Evolutionary conservation across 2,888 invertebrate species (phyloP), one percentile per base, ranked within the genome.

Genomic region (Drosophila lutescens): DNA sequence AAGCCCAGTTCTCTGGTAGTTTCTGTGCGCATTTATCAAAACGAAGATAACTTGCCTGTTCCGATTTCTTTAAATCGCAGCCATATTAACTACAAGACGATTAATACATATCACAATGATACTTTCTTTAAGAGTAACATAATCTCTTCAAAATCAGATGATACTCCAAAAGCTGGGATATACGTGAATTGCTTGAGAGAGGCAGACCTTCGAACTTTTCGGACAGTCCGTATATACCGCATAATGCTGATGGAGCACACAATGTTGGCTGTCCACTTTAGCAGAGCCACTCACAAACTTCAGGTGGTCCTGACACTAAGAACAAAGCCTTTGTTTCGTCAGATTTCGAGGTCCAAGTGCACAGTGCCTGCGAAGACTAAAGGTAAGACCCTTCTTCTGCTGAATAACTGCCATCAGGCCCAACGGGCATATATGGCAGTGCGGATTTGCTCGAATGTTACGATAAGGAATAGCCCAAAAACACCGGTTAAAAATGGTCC

Each of bases 191-290:
- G 49, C 12, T 7, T 58, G n/a, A 20, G 7, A 26, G 3, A 4
- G 0, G 72, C 44, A 2, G 15, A 0, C 0, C 13, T 89, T 12
- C 0, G 4, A 0, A 36, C 46, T 0, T 58, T 57, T 17, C 44
- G 67, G 13, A 20, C 72, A 1, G 13, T 81, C 1, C 53, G 36
- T 1, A 26, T 77, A 0, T 84, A 74, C 63, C 82, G 83, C 6
- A 50, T 70, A 4, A 41, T 44, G 4, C n/a, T 84, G 7, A 72
- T 72, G 2, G 44, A n/a, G 2, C 13, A 47, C 1, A 54, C 77
- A 2, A 38, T 89, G 66, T 1, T 89, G 6, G 73, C 55, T 0
- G 74, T 85, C 1, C 65, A 63, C 4, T 85, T 84, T 9, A 43
- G 4, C 9, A 0, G 15, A 1, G 43, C 55, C 12, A 65, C 73